Percentiles rank a stretch among this genome's conserved stretches.
Conservation (phyloP, 2,797 vertebrate genomes). For the Leptodactylus fallax region DNA sequence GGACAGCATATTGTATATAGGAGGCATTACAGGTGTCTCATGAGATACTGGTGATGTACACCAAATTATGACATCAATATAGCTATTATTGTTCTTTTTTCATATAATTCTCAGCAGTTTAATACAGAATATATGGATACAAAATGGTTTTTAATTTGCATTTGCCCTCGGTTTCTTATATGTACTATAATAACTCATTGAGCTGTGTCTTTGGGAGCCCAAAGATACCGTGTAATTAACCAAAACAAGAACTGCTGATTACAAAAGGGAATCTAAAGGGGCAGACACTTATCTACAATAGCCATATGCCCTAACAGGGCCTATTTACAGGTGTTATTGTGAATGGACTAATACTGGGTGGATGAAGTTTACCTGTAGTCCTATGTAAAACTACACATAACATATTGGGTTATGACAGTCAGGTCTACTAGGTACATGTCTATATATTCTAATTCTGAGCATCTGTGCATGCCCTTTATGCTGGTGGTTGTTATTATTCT, state of each 20-base stretch:
- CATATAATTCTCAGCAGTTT: neutral
- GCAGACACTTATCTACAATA: too few relatives aligned
- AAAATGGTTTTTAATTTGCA: neutral
- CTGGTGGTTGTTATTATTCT: neutral
- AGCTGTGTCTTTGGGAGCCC: neutral
- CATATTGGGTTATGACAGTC: neutral
- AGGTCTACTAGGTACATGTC: neutral
- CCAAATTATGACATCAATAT: neutral
- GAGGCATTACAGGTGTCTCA: neutral
- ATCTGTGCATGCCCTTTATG: neutral
- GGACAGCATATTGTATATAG: neutral
- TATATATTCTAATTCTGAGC: neutral
- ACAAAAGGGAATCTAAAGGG: too few relatives aligned
- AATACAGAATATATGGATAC: neutral
- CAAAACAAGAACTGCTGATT: too few relatives aligned
- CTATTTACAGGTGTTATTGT: too few relatives aligned
- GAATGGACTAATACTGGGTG: too few relatives aligned
- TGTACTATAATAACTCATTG: neutral
- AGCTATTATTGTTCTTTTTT: neutral
- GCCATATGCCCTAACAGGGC: neutral
- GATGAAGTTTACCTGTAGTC: too few relatives aligned
- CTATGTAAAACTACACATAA: too few relatives aligned
- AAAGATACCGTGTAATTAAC: too few relatives aligned
- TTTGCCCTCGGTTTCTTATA: neutral
- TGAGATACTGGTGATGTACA: neutral